Percentiles rank a stretch among this genome's conserved stretches.
Evolutionary conservation across 2,113 vertebrate genomes (phyloP).

Genomic region (Psittacula cyanocephala): DNA sequence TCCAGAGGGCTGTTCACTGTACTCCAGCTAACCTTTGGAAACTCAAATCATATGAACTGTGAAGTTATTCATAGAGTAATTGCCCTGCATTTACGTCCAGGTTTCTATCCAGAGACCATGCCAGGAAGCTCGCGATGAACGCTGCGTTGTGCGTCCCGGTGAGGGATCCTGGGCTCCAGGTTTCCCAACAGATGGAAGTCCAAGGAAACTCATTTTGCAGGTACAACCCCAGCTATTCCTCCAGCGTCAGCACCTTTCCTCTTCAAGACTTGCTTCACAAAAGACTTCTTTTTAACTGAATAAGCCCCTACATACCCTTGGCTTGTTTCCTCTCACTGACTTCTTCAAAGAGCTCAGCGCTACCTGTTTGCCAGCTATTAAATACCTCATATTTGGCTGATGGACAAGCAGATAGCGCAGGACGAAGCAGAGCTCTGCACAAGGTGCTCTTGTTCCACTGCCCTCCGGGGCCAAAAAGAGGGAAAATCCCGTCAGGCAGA

Average conservation of each 20-base stretch:
- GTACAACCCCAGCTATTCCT: background rate
- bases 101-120: rapidly evolving
- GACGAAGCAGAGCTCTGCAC: background rate
- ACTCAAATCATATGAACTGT: background rate
- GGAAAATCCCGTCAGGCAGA: background rate
- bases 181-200: rapidly evolving
- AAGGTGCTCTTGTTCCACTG: slow-evolving; percentile 12
- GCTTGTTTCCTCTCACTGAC: background rate
- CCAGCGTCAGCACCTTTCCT: background rate
- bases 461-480: slow-evolving; percentile 1
- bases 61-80: background rate
- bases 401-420: slow-evolving; percentile 29
- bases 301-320: background rate
- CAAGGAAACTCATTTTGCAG: background rate
- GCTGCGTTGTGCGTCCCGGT: rapidly evolving
- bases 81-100: background rate
- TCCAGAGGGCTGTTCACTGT: background rate
- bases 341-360: background rate
- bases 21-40: background rate
- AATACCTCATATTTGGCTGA: slow-evolving; percentile 24
- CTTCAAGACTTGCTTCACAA: background rate
- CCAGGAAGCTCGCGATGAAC: rapidly evolving
- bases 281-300: background rate
- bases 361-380: slow-evolving; percentile 59
- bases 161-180: background rate